Base-by-base conservation (phyloP, 2,797 vertebrate species). In the Hephaestus fuliginosus region DNA sequence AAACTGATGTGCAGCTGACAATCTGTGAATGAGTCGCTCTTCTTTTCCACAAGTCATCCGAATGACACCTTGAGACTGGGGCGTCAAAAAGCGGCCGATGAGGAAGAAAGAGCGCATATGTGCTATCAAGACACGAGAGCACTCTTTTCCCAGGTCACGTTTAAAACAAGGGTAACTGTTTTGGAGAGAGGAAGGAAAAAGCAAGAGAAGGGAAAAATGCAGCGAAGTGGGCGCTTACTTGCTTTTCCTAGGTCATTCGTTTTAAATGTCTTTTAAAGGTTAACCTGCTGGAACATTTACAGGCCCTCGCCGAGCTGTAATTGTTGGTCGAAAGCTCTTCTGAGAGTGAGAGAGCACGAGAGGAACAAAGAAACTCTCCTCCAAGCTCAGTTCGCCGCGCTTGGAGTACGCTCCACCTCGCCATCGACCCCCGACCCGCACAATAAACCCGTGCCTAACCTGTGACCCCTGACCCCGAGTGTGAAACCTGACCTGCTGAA, bases 231-330 rank as follows among this genome's bases (percentile, higher is more conserved):
- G 62, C 17, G 1, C 66, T 83, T 73, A 14, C 73, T 75, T 44
- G 77, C 80, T 78, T 89, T 85, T 80, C 80, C 83, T 63, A 80
- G 90, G 87, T 90, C 90, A 87, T 91, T 91, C 89, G 80, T 92
- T 91, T 91, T 87, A 89, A 92, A 91, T 88, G 82, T 89, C 87
- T 85, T 90, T 93, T 91, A 94, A 93, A 93, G 92, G 92, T 93
- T 92, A 93, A 93, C 89, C 88, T 80, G 84, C 87, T 92, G 92
- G 90, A 94, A 92, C 91, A 91, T 93, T 92, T 85, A 88, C 89
- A 86, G 89, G 86, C 76, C 80, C 44, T 79, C 25, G 63, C 83
- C 57, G 80, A 70, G 86, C 60, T 44, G 66, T 84, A 85, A 90
- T 78, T 87, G 92, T 83, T 80, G 68, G 76, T 66, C 67, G 12